Conservation (phyloP, 2,888 invertebrate genomes). For the Artemia sinica region DNA sequence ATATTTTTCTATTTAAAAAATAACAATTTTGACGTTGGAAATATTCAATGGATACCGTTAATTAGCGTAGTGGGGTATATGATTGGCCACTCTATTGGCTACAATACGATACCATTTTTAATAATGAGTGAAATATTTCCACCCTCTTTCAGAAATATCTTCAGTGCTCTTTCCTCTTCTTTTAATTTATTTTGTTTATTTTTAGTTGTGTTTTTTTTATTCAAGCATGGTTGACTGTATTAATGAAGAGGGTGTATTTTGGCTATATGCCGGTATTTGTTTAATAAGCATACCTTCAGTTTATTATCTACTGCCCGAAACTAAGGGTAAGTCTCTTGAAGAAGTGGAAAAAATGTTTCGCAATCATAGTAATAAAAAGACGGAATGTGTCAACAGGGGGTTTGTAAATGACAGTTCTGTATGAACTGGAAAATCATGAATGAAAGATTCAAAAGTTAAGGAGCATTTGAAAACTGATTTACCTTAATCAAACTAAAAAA, state of each 20-base stretch:
- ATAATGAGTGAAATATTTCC: constrained; percentile 17
- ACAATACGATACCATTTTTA: background rate
- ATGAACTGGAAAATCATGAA: too few relatives aligned
- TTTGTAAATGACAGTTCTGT: background rate
- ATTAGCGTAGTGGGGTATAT: background rate
- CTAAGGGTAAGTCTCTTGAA: constrained; percentile 7
- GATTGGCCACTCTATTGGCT: background rate
- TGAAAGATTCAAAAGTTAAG: too few relatives aligned
- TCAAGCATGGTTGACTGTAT: background rate
- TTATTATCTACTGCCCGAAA: constrained; percentile 7
- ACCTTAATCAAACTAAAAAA: too few relatives aligned
- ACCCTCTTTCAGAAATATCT: background rate
- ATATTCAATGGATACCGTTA: background rate
- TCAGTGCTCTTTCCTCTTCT: constrained; percentile 15
- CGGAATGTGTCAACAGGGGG: background rate
- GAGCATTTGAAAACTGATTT: too few relatives aligned
- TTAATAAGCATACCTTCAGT: background rate
- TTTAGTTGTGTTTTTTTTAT: constrained; percentile 8
- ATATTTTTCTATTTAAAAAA: constrained; percentile 12
- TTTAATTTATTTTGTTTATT: background rate
- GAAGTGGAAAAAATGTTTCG: background rate
- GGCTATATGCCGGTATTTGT: background rate
- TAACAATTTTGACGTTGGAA: background rate
- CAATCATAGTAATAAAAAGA: background rate
- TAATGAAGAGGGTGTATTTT: background rate